Conservation (phyloP, 2,113 vertebrate genomes). For the Cyrtonyx montezumae region DNA sequence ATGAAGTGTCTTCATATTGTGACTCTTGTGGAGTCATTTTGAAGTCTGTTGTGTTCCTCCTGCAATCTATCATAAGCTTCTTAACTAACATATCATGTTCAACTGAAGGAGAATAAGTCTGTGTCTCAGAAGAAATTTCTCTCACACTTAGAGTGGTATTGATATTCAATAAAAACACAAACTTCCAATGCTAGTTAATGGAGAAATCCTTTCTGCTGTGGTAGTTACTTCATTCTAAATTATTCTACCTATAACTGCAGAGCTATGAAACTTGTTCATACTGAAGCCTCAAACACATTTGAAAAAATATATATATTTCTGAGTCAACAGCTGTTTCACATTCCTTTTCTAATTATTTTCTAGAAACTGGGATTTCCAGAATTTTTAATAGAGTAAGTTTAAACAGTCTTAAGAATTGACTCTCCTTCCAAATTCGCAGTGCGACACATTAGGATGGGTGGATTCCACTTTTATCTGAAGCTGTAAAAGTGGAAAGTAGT, state of each 20-base stretch:
- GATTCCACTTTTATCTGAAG: neutral
- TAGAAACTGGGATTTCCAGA: neutral
- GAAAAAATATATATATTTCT: too few species aligned
- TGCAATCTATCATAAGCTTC: too few species aligned
- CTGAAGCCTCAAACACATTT: neutral
- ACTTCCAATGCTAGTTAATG: neutral
- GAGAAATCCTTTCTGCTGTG: neutral
- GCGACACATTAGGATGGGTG: neutral
- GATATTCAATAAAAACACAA: neutral
- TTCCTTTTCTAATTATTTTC: neutral
- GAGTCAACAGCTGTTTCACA: neutral
- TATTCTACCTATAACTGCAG: neutral
- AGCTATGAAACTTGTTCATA: neutral
- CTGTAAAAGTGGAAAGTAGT: neutral
- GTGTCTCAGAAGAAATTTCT: neutral
- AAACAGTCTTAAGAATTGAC: neutral
- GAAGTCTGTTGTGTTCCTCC: too few species aligned
- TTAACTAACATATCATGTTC: neutral
- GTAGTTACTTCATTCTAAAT: neutral
- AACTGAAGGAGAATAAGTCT: neutral
- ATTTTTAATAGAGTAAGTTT: neutral
- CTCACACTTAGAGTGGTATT: neutral
- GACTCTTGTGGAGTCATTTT: too few species aligned
- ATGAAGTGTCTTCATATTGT: too few species aligned
- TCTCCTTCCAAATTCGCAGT: neutral